phyloP scores from a whole-genome alignment of 2,888 invertebrate species.

The Chloroclysta siterata region DNA sequence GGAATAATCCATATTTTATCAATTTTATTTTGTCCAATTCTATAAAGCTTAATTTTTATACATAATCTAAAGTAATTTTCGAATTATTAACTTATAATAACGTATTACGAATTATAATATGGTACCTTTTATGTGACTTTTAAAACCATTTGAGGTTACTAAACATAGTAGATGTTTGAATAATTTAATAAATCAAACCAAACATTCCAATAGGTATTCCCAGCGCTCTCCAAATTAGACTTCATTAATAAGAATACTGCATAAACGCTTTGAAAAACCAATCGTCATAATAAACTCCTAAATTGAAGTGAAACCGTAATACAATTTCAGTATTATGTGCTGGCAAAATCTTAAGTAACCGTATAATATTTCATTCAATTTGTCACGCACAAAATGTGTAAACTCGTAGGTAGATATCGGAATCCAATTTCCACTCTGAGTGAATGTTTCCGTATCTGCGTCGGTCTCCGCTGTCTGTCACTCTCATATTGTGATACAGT shows the following conservation, averaged over 20 bases:
- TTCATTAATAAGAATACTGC: constrained; percentile 28
- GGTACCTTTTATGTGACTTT: background rate
- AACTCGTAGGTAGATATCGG: constrained; percentile 39
- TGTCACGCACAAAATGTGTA: constrained; percentile 44
- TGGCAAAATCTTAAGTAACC: constrained; percentile 44
- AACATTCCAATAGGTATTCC: no score
- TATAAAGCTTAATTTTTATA: no score
- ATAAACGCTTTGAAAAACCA: constrained; percentile 42
- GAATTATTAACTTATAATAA: no score
- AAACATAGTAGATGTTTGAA: no score
- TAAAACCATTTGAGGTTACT: no score
- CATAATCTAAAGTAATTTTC: no score
- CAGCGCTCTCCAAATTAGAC: constrained; percentile 41
- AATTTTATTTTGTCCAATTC: no score
- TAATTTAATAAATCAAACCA: no score
- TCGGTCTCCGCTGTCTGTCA: constrained; percentile 53
- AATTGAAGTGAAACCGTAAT: constrained; percentile 37
- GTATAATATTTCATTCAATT: constrained; percentile 53
- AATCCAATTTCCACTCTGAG: constrained; percentile 54
- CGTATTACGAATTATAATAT: no score
- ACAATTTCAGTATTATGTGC: constrained; percentile 42
- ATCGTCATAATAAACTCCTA: constrained; percentile 40
- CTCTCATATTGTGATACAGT: constrained; percentile 49
- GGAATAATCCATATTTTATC: no score
- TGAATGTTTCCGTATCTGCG: constrained; percentile 49